Evolutionary conservation across 2,888 invertebrate species (phyloP).

Genomic region (Acanthoscelides obtectus): DNA sequence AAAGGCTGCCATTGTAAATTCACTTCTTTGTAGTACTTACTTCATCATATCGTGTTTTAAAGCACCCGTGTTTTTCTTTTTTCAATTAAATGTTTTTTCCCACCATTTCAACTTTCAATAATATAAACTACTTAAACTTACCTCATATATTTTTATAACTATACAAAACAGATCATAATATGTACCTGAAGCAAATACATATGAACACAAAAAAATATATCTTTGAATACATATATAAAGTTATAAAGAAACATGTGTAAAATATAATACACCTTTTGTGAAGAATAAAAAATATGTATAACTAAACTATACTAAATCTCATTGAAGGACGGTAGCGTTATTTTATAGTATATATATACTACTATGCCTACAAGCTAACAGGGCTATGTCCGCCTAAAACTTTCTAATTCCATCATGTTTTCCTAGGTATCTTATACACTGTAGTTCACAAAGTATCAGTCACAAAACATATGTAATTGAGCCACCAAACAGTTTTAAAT

Average conservation of each 20-base stretch:
- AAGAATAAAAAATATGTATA: background rate
- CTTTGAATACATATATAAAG: background rate
- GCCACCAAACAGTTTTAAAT: no score
- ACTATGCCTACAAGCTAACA: background rate
- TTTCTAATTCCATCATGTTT: background rate
- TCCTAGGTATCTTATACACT: no score
- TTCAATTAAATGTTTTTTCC: background rate
- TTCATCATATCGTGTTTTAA: background rate
- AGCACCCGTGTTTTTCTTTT: background rate
- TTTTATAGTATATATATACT: no score
- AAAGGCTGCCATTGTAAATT: no score
- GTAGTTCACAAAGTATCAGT: no score
- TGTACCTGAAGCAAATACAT: background rate
- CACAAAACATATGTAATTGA: no score
- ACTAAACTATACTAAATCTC: background rate
- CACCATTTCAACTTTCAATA: background rate
- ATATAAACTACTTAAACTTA: background rate
- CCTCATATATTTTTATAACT: background rate
- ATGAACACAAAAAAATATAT: background rate
- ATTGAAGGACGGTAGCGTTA: background rate
- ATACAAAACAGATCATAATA: background rate
- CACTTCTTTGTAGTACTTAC: no score
- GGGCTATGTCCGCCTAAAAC: background rate
- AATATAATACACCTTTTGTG: background rate
- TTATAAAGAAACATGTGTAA: background rate